Evolutionary conservation across 1,140 invertebrate genomes (phyloP), one percentile per base, ranked within the genome.

Genomic region (Meloidogyne chitwoodi): DNA sequence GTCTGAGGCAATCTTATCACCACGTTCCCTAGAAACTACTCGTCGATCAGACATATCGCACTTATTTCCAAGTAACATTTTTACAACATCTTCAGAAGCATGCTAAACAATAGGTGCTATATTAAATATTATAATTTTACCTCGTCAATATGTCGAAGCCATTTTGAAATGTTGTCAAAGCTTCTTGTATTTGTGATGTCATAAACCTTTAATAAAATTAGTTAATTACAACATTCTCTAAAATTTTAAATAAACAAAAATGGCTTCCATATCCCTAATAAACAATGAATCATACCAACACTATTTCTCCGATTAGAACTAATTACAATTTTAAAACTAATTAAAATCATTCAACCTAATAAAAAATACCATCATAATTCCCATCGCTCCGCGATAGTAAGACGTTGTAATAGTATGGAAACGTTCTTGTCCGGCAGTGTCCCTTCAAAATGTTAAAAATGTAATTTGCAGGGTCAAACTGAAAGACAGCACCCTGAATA

Each of bases 31-130:
- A 81, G 91, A 92, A 77, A 99, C 94, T 85, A 94, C 92, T 89
- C 96, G 91, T 89, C 94, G 96, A 85, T 95, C 94, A 87, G 95
- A 93, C 93, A 98, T 95, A 90, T 99, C 96, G 92, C 95, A 97
- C 90, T 99, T 99, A 88, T 99, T 99, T 70, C 96, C 96, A 83
- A 99, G 90, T 84, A 99, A 95, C 96, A 99, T 98, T 89, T 98
- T 98, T 85, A 98, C 96, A 70, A 99, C 96, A 91, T 99, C 95
- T 90, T 98, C 96, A 90, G 95, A 98, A 26, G 96, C 96, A 91
- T 99, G 95, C 93, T 95, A 84, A 56, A 72, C 26, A 56, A 71
- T 70, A 0, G 0, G 34, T 10, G 3, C 11, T 11, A 14, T 41
- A 10, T 41, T 2, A 0, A 69, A 24, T 26, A 73, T 68, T 38